phyloP scores from a whole-genome alignment of 1,140 invertebrate genomes.

The Armadillidium nasatum region DNA sequence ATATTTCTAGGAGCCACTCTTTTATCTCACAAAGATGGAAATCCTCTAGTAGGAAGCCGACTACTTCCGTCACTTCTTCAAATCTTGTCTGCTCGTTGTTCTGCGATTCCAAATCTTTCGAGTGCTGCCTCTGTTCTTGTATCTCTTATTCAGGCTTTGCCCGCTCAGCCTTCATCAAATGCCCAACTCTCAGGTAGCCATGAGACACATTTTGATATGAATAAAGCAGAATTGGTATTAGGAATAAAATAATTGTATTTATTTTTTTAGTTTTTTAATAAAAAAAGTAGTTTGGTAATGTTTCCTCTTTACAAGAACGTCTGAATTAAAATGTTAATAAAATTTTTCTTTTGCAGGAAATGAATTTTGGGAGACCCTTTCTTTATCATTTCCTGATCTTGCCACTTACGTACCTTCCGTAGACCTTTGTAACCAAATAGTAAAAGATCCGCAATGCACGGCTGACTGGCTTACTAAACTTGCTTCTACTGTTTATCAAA shows the following conservation, averaged over 20 bases:
- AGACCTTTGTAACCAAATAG: conserved; percentile 40
- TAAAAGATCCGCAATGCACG: conserved; percentile 40
- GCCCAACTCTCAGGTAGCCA: conserved; percentile 35
- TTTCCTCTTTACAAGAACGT: too few species aligned
- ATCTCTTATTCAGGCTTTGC: conserved; percentile 36
- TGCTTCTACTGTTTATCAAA: conserved; percentile 30
- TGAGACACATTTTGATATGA: neutral
- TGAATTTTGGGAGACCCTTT: conserved; percentile 34
- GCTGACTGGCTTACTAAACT: conserved; percentile 40
- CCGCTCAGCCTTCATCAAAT: conserved; percentile 31
- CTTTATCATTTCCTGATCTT: conserved; percentile 31
- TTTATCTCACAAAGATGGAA: conserved; percentile 33
- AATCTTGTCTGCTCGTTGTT: conserved; percentile 37
- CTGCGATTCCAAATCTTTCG: conserved; percentile 31
- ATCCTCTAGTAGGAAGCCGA: conserved; percentile 37
- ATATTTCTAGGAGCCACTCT: conserved; percentile 14
- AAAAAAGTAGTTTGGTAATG: too few species aligned
- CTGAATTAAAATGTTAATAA: too few species aligned
- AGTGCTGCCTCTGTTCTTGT: conserved; percentile 38
- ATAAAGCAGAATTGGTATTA: neutral
- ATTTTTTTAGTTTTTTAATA: too few species aligned
- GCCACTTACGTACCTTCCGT: conserved; percentile 35
- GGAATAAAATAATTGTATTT: too few species aligned
- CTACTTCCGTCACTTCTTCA: conserved; percentile 38
- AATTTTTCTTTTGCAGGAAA: conserved; percentile 28